These are phyloP conservation scores for Eupeodes corollae DNA, from an alignment of 1,140 invertebrate species.

Conservation along the genomic window DNA sequence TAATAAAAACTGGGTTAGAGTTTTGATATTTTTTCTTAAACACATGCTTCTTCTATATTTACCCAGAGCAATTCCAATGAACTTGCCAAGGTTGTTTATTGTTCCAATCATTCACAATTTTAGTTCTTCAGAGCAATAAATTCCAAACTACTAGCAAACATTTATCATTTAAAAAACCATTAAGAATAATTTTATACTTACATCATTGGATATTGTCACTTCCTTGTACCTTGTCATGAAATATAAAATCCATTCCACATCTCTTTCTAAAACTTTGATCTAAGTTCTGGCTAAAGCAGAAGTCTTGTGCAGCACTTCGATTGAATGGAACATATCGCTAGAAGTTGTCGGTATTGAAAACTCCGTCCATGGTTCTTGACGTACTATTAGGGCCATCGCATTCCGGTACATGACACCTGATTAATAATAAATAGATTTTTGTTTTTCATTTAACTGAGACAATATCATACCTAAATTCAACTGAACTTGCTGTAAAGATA, in stretches of 20 bases:
- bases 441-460: too few relatives aligned
- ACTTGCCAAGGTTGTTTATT: constrained; percentile 57
- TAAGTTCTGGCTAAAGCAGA: constrained; percentile 38
- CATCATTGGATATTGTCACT: constrained; percentile 29
- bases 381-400: constrained; percentile 40
- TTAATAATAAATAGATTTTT: constrained; percentile 7
- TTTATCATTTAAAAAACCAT: constrained; percentile 29
- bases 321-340: constrained; percentile 32
- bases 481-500: constrained; percentile 45
- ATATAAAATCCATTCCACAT: constrained; percentile 24
- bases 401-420: constrained; percentile 52
- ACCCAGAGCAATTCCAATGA: constrained; percentile 54
- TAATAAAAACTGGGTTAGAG: not conserved
- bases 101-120: constrained; percentile 58
- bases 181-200: constrained; percentile 12
- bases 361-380: constrained; percentile 42
- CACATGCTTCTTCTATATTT: too few relatives aligned
- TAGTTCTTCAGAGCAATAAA: constrained; percentile 51
- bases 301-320: not conserved
- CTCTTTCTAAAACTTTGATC: constrained; percentile 16
- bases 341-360: constrained; percentile 39
- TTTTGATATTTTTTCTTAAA: constrained; percentile 55
- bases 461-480: constrained; percentile 41
- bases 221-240: constrained; percentile 23
- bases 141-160: constrained; percentile 39